Evolutionary conservation across 2,888 invertebrate species (phyloP), one percentile per base, ranked within the genome.

Genomic region (Epicampocera succincta): DNA sequence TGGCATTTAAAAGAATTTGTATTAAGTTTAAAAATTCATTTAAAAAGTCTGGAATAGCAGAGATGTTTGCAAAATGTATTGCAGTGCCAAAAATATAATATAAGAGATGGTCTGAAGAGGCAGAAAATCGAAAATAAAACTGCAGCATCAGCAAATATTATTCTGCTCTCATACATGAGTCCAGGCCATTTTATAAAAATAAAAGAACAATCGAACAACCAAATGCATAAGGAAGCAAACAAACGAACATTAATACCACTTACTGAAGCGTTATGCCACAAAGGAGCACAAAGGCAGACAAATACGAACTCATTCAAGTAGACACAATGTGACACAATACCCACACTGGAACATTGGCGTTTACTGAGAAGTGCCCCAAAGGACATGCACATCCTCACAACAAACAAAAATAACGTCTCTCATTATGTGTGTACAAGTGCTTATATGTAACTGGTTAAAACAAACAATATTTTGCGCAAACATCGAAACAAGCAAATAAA

Each of bases 241-340:
- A 33, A 61, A 73, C 40, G 63, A 63, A 71, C 87, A 88, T 88
- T 88, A 88, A 88, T 86, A 85, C 87, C 87, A 88, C 87, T 88
- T 88, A 88, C 87, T 87, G 87, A 86, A 87, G 87, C 88, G 87
- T 88, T 87, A 87, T 87, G 85, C 87, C 88, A 85, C 87, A 88
- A 86, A 71, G 87, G 65, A 85, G 85, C 85, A 87, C 87, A 86
- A 78, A 77, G 58, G 77, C 79, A 82, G 77, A 69, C 81, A 82
- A 77, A 76, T 61, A 65, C 58, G 17, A 56, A 12, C 74, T 19
- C 44, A 60, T 44, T 42, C 42, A 54, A 74, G 54, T 25, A 74
- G 63, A 56, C 44, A 86, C 86, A 86, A 87, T 86, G 83, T 85
- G 84, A 83, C 85, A 86, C 73, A 84, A 85, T 13, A 25, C 54